Conservation (phyloP, 2,797 vertebrate species). For the Acipenser transmontanus region DNA sequence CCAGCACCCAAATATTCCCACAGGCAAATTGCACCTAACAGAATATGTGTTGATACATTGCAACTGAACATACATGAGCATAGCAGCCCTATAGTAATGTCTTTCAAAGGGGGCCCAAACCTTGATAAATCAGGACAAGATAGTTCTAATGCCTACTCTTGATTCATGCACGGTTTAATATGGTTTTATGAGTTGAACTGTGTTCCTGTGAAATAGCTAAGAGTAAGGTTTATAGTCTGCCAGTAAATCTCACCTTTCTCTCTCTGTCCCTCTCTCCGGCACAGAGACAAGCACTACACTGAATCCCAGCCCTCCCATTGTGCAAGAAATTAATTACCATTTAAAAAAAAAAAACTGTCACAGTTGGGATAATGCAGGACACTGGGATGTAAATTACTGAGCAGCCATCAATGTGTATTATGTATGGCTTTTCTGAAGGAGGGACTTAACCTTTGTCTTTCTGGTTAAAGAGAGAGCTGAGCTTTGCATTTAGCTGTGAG, state of each 20-base stretch:
- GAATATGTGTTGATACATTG: no score
- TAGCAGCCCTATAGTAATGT: no score
- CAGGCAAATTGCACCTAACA: no score
- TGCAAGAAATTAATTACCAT: slow-evolving; percentile 18
- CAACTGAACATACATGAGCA: no score
- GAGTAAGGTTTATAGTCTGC: background rate
- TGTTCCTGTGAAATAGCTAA: no score
- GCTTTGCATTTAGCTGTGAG: background rate
- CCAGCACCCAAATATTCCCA: no score
- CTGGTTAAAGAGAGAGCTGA: background rate
- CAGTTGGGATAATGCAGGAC: slow-evolving; percentile 16
- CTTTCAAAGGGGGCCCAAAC: no score
- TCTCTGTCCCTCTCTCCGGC: slow-evolving; percentile 11
- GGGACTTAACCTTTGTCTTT: background rate
- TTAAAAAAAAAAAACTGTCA: slow-evolving; percentile 20
- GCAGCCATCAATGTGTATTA: slow-evolving; percentile 11
- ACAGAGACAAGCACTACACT: slow-evolving; percentile 17
- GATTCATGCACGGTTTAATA: no score
- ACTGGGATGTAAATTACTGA: slow-evolving; percentile 15
- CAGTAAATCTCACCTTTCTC: slow-evolving; percentile 11
- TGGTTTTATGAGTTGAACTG: no score
- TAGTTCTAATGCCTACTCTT: no score
- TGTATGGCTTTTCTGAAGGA: slow-evolving; percentile 8
- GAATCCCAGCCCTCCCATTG: slow-evolving; percentile 9
- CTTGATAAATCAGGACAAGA: no score